These are phyloP conservation scores for Herpailurus yagouaroundi DNA, from an alignment of 2,113 vertebrate species.

Conservation along the genomic window DNA sequence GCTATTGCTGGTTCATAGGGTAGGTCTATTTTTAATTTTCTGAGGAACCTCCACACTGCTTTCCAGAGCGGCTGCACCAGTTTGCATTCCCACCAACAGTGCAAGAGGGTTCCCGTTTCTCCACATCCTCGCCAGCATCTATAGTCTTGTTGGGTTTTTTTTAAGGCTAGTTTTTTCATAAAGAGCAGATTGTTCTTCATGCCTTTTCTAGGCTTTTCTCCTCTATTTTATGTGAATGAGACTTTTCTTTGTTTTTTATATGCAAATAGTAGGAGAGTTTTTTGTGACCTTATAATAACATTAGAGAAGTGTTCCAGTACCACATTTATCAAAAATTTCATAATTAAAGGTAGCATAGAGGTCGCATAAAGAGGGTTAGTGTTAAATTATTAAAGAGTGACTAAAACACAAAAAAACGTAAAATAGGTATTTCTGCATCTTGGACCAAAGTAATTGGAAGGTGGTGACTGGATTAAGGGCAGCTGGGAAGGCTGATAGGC, in stretches of 20 bases:
- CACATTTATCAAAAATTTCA: not conserved
- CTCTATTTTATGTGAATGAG: not conserved
- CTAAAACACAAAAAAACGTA: not conserved
- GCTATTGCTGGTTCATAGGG: too few relatives aligned
- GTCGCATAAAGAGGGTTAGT: not conserved
- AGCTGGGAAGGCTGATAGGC: not conserved
- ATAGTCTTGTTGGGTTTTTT: not conserved
- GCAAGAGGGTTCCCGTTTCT: too few relatives aligned
- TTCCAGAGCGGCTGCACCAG: too few relatives aligned
- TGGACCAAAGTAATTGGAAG: not conserved
- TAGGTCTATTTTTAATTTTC: too few relatives aligned
- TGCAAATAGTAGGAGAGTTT: not conserved
- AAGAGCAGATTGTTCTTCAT: conserved; percentile 18
- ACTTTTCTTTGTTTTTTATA: not conserved
- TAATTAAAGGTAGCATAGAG: not conserved
- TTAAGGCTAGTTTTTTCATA: not conserved
- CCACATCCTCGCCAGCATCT: too few relatives aligned
- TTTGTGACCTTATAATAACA: not conserved
- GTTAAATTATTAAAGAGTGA: conserved; percentile 4
- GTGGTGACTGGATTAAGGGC: not conserved
- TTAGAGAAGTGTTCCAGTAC: not conserved
- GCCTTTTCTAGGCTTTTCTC: not conserved
- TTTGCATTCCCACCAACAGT: too few relatives aligned
- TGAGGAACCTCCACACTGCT: too few relatives aligned
- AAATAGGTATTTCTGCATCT: not conserved